Evolutionary conservation across 2,888 invertebrate species (phyloP), one percentile per base, ranked within the genome.

Genomic region (Eilema depressum): DNA sequence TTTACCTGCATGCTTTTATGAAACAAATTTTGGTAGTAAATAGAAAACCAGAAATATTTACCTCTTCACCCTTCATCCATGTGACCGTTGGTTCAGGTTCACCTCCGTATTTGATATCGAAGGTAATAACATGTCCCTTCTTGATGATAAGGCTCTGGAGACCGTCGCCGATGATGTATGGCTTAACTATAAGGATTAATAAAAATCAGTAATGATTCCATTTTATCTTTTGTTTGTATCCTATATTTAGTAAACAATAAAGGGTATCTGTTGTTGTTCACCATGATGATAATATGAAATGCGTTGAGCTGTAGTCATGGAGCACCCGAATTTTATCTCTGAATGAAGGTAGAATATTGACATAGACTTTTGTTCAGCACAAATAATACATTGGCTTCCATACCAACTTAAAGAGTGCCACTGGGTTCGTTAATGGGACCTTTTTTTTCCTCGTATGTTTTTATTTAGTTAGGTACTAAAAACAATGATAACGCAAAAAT

Each of bases 1-100:
- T 37, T 37, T 37, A 37, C 37, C 11, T 37, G 11, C 14, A 2
- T 37, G 12, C 14, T 2, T 37, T 17, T 41, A 7, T 30, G 30
- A 30, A 62, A 37, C n/a, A 28, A n/a, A 5, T 53, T 11, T n/a
- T 28, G 11, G 28, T 3, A 41, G n/a, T 41, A 41, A 63, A 64
- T 63, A 75, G 96, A 28, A 37, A 68, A 30, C 12, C 25, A 41
- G 8, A 28, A 28, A 74, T 96, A 73, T 97, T 94, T 92, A 98
- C 97, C 86, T 97, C 97, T 76, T 97, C 97, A 68, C 97, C 98
- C 81, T 97, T 96, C 87, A 97, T 96, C 99, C 99, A 99, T 83
- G 96, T 97, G 33, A 98, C 99, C 84, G 98, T 98, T 0, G 99
- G 99, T 85, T 98, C 98, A 2, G 99, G 99, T 91, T 99, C 99